Evolutionary conservation across 2,113 vertebrate species (phyloP), one percentile per base, ranked within the genome.

Genomic region (Peromyscus californicus): DNA sequence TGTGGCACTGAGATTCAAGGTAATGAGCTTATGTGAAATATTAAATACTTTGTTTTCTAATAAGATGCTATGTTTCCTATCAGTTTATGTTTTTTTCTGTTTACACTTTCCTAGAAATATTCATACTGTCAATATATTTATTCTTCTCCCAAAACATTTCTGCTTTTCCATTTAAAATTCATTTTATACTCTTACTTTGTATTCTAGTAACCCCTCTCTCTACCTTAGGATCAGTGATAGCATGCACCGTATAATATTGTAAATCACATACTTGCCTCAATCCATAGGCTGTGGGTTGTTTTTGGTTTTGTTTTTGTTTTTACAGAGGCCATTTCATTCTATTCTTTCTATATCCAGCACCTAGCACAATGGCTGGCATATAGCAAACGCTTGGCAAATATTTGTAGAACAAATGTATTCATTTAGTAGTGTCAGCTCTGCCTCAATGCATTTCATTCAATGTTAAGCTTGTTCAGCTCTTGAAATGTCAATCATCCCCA

Each of bases 321-420:
- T 31, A 13, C 7, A 76, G 1, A 31, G n/a, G 15, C 7, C 65
- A 63, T 82, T 96, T 92, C n/a, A 76, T 82, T 89, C 93, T 90
- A 80, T 79, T 89, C 57, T 90, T 94, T 88, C 86, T 90, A 51
- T 89, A 54, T 69, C 26, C 57, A 80, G 80, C 76, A 89, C 76
- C 86, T 74, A 93, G 31, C 70, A 95, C 97, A 92, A 85, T 93
- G 94, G 69, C 82, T 89, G 89, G 78, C 51, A 82, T n/a, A 89
- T 51, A 78, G 69, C 24, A 80, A 95, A 95, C 70, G 57, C 45
- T 75, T 94, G 89, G 76, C 48, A 93, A 97, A 95, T 93, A 97
- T 97, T 80, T 97, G 75, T 95, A 82, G 95, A 97, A 94, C 89
- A 93, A 95, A 97, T 94, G 80, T 96, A 86, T 97, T 98, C 95